Base-by-base conservation (phyloP, 2,888 invertebrate species). In the Leucoptera coffeella region DNA sequence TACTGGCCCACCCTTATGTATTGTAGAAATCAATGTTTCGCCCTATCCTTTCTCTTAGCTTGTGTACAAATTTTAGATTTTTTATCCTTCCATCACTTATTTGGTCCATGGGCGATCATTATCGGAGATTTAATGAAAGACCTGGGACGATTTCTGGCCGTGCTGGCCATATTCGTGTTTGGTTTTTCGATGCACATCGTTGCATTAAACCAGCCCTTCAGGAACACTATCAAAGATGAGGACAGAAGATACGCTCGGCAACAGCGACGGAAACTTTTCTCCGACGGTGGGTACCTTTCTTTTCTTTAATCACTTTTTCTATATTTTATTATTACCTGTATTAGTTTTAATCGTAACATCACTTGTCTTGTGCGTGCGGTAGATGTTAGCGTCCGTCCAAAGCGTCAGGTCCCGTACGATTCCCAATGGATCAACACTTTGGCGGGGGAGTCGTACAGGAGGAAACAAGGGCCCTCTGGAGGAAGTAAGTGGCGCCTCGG, bases 81-180 rank as follows among this genome's bases (percentile, higher is more conserved):
- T 57, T 73, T 99, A 25, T 96, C 96, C 13, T 99, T 99, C 55
- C 99, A 99, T 60, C 94, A 99, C 62, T 76, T 99, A 12, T 99
- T 99, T 53, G 99, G 99, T 24, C 99, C 99, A 0, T 99, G 99
- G 99, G 97, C 97, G 15, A 99, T 99, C 50, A 99, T 99, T 54
- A 99, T 99, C 46, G 90, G 96, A 12, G 89, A 91, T 57, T 73
- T 91, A 29, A 85, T 91, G 80, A 91, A 91, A 55, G 94, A 95
- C 58, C 73, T 95, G 39, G 90, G 90, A n/a, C 76, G 94, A 48
- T 99, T 99, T 60, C 77, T 99, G 34, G 96, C 97, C 24, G 97
- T 99, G 13, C 69, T 99, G 47, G 86, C 91, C 15, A 94, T 99
- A 55, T 99, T 99, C 65, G 92, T 99, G 40, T 87, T 95, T 43